Evolutionary conservation across 2,113 vertebrate species (phyloP), one percentile per base, ranked within the genome.

Genomic region (Chascanopsetta lugubris): DNA sequence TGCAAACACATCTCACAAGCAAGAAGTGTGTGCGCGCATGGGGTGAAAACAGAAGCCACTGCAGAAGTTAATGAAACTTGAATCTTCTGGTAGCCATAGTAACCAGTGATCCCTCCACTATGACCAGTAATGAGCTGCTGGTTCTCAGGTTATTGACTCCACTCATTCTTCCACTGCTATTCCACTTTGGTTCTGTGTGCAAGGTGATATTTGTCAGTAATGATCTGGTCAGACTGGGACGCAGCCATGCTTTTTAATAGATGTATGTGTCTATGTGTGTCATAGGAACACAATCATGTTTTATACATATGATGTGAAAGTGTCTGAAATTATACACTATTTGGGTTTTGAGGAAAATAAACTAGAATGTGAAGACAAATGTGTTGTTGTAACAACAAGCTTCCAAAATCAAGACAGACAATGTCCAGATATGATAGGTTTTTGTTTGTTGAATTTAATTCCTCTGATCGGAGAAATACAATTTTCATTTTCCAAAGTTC

Each of bases 71-170:
- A 51, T 54, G 29, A 79, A 84, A 79, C 70, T 80, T 79, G 62
- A 80, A 82, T 69, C 9, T 59, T 61, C 70, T 79, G 63, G 53
- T 72, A 85, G 87, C 77, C 82, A 83, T 83, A 71, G 21, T 51
- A 72, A 70, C 69, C 72, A 75, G 69, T 15, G 51, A 81, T 77
- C 77, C 75, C 82, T 85, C 84, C 77, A 58, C 56, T 53, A 51
- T 34, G 43, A 56, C 48, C 17, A 27, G 22, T 50, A 34, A n/a
- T 50, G 24, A 15, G 46, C 56, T 36, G 54, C 20, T 51, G 82
- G 65, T 58, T 70, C 32, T 32, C 0, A 2, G 24, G 42, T 69
- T 62, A 59, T 58, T 49, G 59, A 55, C 17, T 21, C 40, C 5
- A 13, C 51, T 0, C 29, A 21, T 9, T 1, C 1, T 63, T 42